Percentiles rank a stretch among this genome's conserved stretches.
Evolutionary conservation across 2,797 vertebrate species (phyloP).

Genomic region (Spea hammondii): DNA sequence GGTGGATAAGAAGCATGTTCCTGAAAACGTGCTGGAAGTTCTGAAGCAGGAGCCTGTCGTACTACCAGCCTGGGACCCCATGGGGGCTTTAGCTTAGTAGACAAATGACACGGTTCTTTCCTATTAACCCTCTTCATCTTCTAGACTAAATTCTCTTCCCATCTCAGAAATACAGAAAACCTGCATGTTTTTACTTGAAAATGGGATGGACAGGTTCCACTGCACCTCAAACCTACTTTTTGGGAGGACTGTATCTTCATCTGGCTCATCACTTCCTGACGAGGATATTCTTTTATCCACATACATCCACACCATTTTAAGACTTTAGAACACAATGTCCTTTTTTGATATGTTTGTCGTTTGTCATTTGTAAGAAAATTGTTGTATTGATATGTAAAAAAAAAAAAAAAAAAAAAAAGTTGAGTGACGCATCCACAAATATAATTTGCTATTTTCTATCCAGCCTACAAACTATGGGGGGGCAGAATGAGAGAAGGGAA

Average conservation of each 20-base stretch:
- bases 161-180: slow-evolving; percentile 51
- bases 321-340: neutral
- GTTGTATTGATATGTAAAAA: too few species aligned
- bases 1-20: slow-evolving; percentile 85
- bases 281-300: neutral
- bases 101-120: neutral
- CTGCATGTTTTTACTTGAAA: slow-evolving; percentile 32
- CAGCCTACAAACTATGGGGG: too few species aligned
- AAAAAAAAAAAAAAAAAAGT: too few species aligned
- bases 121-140: slow-evolving; percentile 48
- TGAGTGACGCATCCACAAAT: too few species aligned
- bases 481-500: too few species aligned
- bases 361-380: too few species aligned
- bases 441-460: too few species aligned
- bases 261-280: neutral
- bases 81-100: slow-evolving; percentile 90
- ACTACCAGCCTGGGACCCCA: slow-evolving; percentile 97
- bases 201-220: neutral
- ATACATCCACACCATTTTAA: neutral
- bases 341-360: too few species aligned
- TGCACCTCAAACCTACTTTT: slow-evolving; percentile 18
- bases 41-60: slow-evolving; percentile 83
- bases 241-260: slow-evolving; percentile 15
- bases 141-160: slow-evolving; percentile 52
- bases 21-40: slow-evolving; percentile 81